Percentiles rank a stretch among this genome's conserved stretches.
Evolutionary conservation across 1,140 invertebrate genomes (phyloP).

Genomic region (Euura lappo): DNA sequence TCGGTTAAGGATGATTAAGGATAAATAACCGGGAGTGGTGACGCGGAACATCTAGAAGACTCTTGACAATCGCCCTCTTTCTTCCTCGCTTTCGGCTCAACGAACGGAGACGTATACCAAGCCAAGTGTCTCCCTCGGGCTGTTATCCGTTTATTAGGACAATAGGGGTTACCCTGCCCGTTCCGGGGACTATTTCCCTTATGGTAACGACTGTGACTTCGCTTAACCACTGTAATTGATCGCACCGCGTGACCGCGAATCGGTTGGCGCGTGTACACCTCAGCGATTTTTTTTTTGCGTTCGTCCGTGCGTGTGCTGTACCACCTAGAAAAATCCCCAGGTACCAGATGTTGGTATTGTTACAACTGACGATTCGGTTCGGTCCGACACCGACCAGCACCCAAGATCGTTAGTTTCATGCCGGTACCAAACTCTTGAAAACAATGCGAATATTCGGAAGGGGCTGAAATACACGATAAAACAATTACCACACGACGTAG

Average conservation of each 20-base stretch:
- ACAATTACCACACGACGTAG: too few species aligned
- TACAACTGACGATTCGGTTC: too few species aligned
- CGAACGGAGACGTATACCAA: neutral
- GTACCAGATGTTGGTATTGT: too few species aligned
- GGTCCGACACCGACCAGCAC: too few species aligned
- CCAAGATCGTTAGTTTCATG: too few species aligned
- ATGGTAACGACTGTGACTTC: neutral
- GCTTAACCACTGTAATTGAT: neutral
- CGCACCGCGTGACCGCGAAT: neutral
- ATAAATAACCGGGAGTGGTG: neutral
- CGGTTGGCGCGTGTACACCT: neutral
- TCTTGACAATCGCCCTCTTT: neutral
- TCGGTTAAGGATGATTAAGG: neutral
- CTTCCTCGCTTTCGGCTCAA: neutral
- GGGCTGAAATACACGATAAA: too few species aligned
- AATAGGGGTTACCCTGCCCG: neutral
- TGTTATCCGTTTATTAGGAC: slow-evolving; percentile 1
- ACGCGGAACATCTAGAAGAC: neutral
- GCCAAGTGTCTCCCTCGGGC: neutral
- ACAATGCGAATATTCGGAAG: too few species aligned
- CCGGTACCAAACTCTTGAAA: too few species aligned
- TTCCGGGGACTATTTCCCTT: neutral
- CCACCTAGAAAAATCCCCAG: too few species aligned
- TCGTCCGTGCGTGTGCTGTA: too few species aligned
- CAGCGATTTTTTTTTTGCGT: too few species aligned